These are phyloP conservation scores for Thunnus maccoyii DNA, from an alignment of 2,113 vertebrate species.

Conservation along the genomic window DNA sequence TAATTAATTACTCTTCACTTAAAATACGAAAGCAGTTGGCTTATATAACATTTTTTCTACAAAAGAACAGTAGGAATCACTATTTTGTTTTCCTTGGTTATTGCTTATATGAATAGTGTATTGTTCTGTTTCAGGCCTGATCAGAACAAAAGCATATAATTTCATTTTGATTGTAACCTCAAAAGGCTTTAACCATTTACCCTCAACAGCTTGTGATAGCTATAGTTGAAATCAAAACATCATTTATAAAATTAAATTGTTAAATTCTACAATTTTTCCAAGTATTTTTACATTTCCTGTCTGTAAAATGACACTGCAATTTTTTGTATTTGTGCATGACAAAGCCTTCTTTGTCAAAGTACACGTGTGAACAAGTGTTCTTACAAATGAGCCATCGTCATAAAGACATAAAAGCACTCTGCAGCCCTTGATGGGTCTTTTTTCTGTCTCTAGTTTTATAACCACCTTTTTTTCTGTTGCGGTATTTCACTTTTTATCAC, in stretches of 20 bases:
- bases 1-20: not conserved
- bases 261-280: too few relatives aligned
- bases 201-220: not conserved
- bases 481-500: not conserved
- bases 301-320: not conserved
- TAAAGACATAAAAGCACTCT: constrained; percentile 20
- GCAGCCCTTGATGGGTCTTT: not conserved
- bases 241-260: not conserved
- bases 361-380: constrained; percentile 11
- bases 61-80: too few relatives aligned
- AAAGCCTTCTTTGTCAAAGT: constrained; percentile 20
- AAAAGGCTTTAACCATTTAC: not conserved
- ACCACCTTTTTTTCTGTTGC: not conserved
- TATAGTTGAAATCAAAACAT: not conserved
- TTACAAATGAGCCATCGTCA: not conserved
- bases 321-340: not conserved
- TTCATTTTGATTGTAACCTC: too few relatives aligned
- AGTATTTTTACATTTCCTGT: too few relatives aligned
- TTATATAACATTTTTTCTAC: too few relatives aligned
- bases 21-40: not conserved
- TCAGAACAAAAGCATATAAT: too few relatives aligned
- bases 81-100: too few relatives aligned
- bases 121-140: not conserved
- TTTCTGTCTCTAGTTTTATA: not conserved
- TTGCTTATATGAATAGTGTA: too few relatives aligned